Percentiles rank a stretch among this genome's conserved stretches.
phyloP scores from a whole-genome alignment of 2,113 vertebrate genomes.

The Hippocampus comes region DNA sequence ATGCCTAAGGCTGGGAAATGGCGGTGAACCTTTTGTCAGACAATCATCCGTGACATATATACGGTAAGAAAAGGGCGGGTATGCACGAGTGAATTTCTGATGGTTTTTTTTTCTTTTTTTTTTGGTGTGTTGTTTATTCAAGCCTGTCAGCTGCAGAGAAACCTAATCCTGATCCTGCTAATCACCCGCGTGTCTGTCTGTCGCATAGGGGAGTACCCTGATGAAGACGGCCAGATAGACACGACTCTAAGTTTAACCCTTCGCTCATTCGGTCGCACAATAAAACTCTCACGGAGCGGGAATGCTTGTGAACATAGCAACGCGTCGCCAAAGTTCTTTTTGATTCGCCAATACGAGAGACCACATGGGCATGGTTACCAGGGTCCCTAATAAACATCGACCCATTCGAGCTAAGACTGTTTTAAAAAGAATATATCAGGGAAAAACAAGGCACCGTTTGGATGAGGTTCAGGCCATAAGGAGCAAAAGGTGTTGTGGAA shows the following conservation, averaged over 20 bases:
- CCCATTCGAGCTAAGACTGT: no score
- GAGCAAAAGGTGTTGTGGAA: no score
- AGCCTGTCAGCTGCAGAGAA: constrained; percentile 41
- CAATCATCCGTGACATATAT: not conserved
- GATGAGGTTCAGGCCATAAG: no score
- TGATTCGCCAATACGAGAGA: no score
- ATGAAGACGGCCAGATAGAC: constrained; percentile 14
- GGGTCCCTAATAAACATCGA: no score
- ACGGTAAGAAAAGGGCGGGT: not conserved
- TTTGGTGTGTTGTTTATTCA: constrained; percentile 28
- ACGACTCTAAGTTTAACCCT: constrained; percentile 35
- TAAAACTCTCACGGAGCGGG: no score
- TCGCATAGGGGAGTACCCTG: constrained; percentile 41
- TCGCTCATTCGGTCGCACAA: not conserved
- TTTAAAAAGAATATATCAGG: no score
- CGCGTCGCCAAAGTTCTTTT: no score
- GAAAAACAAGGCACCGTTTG: no score
- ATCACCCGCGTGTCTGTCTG: constrained; percentile 24
- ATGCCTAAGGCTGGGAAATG: not conserved
- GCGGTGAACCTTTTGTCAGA: not conserved
- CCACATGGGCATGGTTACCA: no score
- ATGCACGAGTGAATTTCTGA: constrained; percentile 10
- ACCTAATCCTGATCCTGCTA: constrained; percentile 43
- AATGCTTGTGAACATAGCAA: no score
- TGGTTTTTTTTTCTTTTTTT: constrained; percentile 29